Evolutionary conservation across 2,888 invertebrate genomes (phyloP), one percentile per base, ranked within the genome.

Genomic region (Clanis bilineata): DNA sequence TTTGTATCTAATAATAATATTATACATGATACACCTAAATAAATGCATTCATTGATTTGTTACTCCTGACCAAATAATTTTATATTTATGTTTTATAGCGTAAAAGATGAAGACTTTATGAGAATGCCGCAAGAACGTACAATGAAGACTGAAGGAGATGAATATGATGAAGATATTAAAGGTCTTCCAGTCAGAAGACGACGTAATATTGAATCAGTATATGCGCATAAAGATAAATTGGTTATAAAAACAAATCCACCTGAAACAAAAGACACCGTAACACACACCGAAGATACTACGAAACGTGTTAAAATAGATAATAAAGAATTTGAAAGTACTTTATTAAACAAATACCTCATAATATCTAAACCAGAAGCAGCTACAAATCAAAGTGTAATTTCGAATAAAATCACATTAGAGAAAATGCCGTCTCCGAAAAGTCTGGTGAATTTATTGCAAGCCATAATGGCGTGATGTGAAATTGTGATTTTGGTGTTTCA

Each of bases 141-240:
- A 15, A 56, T 63, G 10, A 73, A 69, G 55, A 60, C 73, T 9
- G 72, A 74, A n/a, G 69, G 71, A 7, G 84, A 86, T 54, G 86
- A 88, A 43, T 86, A 87, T 57, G 86, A 86, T 22, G 82, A 86
- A n/a, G 83, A 83, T 55, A 69, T 82, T 6, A 85, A 77, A 75
- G 87, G 86, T n/a, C 68, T 85, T 12, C 86, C 87, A 18, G 70
- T 83, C 12, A 76, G 87, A 56, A 82, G 62, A 60, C 80, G 77
- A 61, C 74, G 88, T 66, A 69, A 68, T 43, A 65, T 70, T 18
- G 21, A 15, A 3, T 0, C 5, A 45, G 28, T 10, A 45, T 41
- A 60, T 38, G 21, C 23, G n/a, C 18, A 15, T n/a, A 56, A 25
- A 36, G 15, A 23, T 15, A 4, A n/a, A n/a, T n/a, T n/a, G n/a